phyloP scores from a whole-genome alignment of 2,797 vertebrate genomes.

The Onychomys leucogaster region DNA sequence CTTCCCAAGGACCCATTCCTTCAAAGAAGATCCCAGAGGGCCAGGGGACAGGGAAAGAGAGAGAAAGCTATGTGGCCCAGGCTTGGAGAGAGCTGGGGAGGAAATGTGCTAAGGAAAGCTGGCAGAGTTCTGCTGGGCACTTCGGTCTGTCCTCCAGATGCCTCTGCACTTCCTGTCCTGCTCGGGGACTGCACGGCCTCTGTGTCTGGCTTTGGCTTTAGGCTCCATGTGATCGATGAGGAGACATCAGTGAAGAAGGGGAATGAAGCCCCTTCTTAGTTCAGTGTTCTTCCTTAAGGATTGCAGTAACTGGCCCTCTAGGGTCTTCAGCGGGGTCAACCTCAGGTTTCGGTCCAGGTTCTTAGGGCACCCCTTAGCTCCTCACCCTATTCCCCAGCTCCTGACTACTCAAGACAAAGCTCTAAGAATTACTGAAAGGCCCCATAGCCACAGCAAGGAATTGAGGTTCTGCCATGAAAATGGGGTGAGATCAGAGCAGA shows the following conservation, averaged over 20 bases:
- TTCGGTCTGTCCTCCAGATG: neutral
- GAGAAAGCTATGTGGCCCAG: neutral
- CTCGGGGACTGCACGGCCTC: neutral
- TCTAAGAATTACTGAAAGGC: accelerated
- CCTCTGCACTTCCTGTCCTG: neutral
- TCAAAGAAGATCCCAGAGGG: neutral
- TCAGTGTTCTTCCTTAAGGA: neutral
- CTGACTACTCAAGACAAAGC: neutral
- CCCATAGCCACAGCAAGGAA: neutral
- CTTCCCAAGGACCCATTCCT: neutral
- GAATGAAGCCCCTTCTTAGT: neutral
- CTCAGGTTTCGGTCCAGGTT: neutral
- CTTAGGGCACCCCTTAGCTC: no score
- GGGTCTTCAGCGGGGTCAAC: no score
- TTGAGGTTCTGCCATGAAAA: neutral
- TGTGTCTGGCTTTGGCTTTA: neutral
- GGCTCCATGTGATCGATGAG: no score
- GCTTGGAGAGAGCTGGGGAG: no score
- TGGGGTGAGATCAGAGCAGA: neutral
- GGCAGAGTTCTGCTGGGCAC: neutral
- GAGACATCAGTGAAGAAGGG: neutral
- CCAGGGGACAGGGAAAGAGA: neutral
- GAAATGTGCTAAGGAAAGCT: neutral
- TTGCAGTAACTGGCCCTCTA: neutral
- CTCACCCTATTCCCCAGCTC: neutral